Conservation (phyloP, 2,113 vertebrate species). For the Takifugu bimaculatus region DNA sequence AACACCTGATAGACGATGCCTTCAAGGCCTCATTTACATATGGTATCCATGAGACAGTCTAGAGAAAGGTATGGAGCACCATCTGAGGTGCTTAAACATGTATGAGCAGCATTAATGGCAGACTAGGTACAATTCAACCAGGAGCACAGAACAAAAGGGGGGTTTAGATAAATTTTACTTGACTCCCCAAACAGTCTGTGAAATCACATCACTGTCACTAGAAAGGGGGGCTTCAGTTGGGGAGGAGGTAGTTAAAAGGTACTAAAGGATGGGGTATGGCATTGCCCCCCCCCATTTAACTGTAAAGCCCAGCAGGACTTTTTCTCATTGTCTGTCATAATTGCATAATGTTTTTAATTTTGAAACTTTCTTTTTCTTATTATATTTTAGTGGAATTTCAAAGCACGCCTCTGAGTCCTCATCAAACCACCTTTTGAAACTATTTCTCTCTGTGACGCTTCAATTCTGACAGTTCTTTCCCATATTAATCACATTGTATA, state of each 20-base stretch:
- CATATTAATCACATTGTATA: no score
- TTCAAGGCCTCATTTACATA: slow-evolving; percentile 63
- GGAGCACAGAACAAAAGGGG: slow-evolving; percentile 56
- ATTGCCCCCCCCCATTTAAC: slow-evolving; percentile 53
- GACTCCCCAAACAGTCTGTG: slow-evolving; percentile 63
- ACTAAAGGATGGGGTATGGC: slow-evolving; percentile 56
- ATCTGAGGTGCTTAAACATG: slow-evolving; percentile 65
- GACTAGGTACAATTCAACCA: slow-evolving; percentile 68
- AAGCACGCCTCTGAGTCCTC: no score
- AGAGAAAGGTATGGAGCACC: slow-evolving; percentile 55
- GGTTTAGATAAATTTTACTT: slow-evolving; percentile 56
- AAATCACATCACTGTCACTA: slow-evolving; percentile 66
- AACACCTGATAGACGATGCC: slow-evolving; percentile 49
- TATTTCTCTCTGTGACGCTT: no score
- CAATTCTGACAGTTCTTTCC: no score
- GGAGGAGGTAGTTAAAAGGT: slow-evolving; percentile 68
- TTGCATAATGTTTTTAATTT: background rate
- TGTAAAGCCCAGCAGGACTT: slow-evolving; percentile 46
- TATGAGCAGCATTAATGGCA: slow-evolving; percentile 66
- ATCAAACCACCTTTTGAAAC: no score
- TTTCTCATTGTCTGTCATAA: slow-evolving; percentile 15
- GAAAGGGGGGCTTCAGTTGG: slow-evolving; percentile 53
- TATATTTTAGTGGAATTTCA: no score
- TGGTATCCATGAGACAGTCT: slow-evolving; percentile 55
- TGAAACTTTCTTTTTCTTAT: background rate